phyloP scores from a whole-genome alignment of 2,113 vertebrate species.

The Heterochromis multidens region DNA sequence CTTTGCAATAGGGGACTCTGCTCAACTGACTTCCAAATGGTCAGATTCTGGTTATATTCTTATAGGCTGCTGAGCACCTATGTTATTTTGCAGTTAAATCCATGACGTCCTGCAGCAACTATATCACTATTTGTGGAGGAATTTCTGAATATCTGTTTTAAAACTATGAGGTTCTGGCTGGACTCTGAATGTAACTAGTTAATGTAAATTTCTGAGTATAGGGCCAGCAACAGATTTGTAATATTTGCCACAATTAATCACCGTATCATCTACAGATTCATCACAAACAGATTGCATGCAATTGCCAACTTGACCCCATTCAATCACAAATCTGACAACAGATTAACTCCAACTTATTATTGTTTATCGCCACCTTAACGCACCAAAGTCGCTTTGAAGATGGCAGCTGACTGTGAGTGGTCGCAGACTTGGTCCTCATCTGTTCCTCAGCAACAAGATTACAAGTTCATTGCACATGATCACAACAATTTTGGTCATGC shows the following conservation, averaged over 20 bases:
- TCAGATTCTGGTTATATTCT: too few relatives aligned
- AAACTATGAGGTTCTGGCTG: background rate
- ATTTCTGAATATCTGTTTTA: background rate
- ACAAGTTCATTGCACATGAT: too few relatives aligned
- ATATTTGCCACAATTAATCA: rapidly evolving
- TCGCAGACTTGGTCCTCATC: too few relatives aligned
- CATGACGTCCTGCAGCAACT: background rate
- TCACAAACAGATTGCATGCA: rapidly evolving
- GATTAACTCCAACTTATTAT: background rate
- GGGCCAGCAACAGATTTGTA: background rate
- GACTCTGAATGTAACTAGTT: background rate
- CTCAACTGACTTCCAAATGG: rapidly evolving
- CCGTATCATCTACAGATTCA: too few relatives aligned
- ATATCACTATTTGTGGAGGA: rapidly evolving
- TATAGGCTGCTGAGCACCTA: background rate
- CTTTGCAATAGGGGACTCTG: background rate
- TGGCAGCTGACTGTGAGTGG: too few relatives aligned
- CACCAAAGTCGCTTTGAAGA: background rate
- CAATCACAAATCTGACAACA: rapidly evolving
- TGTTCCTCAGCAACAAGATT: too few relatives aligned
- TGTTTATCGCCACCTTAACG: background rate
- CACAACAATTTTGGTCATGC: background rate
- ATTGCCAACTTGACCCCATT: rapidly evolving
- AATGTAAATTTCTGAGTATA: background rate
- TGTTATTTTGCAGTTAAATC: background rate